Evolutionary conservation across 2,888 invertebrate genomes (phyloP).

Genomic region (Cheilosia scutellata): DNA sequence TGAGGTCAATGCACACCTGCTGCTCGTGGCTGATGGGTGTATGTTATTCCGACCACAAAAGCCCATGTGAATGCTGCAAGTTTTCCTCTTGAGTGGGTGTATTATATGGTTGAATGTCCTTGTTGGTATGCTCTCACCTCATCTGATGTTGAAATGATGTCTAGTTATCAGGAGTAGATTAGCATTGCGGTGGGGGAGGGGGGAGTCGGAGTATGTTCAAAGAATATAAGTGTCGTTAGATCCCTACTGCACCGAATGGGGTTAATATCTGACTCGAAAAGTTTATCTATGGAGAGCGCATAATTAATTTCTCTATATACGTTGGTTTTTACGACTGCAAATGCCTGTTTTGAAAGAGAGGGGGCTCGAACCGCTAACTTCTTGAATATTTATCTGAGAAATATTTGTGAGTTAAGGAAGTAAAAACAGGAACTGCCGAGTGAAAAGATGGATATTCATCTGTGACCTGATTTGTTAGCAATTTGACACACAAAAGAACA

Average conservation of each 20-base stretch:
- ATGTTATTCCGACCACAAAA: slow-evolving; percentile 51
- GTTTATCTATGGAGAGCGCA: slow-evolving; percentile 38
- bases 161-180: slow-evolving; percentile 69
- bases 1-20: slow-evolving; percentile 74
- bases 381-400: no score
- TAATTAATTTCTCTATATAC: slow-evolving; percentile 51
- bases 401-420: no score
- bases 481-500: no score
- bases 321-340: neutral
- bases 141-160: slow-evolving; percentile 49
- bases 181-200: slow-evolving; percentile 26
- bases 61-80: slow-evolving; percentile 57
- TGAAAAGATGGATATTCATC: no score
- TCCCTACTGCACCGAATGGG: slow-evolving; percentile 46
- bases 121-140: slow-evolving; percentile 57
- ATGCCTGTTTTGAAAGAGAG: no score
- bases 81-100: slow-evolving; percentile 63
- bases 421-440: no score
- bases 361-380: neutral
- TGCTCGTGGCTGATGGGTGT: slow-evolving; percentile 33
- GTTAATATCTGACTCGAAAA: slow-evolving; percentile 57
- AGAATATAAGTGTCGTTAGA: slow-evolving; percentile 68
- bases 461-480: no score
- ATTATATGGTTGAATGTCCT: slow-evolving; percentile 70
- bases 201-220: neutral